phyloP scores from a whole-genome alignment of 2,113 vertebrate species.

The Myotis brandtii region DNA sequence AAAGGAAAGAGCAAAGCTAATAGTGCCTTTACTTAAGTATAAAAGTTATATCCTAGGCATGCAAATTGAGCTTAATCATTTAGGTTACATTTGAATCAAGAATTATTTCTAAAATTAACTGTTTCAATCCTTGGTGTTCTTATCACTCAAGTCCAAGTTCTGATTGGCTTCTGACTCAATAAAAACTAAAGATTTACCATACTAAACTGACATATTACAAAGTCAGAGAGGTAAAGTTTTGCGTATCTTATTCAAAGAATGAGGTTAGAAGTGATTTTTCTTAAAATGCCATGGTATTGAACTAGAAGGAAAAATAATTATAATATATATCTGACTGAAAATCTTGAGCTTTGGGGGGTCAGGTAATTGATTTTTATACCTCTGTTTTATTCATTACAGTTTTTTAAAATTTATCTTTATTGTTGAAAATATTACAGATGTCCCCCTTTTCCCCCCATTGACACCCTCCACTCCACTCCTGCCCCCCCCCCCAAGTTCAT shows the following conservation, averaged over 20 bases:
- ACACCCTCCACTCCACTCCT: too few species aligned
- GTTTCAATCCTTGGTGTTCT: neutral
- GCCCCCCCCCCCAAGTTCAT: too few species aligned
- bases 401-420: neutral
- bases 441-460: too few species aligned
- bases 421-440: too few species aligned
- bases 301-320: conserved; percentile 19
- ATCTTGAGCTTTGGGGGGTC: neutral
- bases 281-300: neutral
- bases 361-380: neutral
- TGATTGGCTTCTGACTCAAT: neutral
- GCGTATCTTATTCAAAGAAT: neutral
- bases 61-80: neutral
- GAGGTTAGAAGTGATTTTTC: neutral
- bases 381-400: neutral
- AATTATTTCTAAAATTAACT: conserved; percentile 20
- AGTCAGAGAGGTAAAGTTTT: neutral
- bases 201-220: conserved; percentile 1
- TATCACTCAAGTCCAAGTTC: neutral
- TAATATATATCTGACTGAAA: neutral
- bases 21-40: conserved; percentile 3
- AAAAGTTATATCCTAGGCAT: neutral
- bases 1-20: conserved; percentile 26
- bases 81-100: neutral
- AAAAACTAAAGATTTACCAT: neutral